Percentiles rank a stretch among this genome's conserved stretches.
These are phyloP conservation scores for Anthonomus grandis DNA, from an alignment of 1,140 invertebrate species.

Conservation along the genomic window DNA sequence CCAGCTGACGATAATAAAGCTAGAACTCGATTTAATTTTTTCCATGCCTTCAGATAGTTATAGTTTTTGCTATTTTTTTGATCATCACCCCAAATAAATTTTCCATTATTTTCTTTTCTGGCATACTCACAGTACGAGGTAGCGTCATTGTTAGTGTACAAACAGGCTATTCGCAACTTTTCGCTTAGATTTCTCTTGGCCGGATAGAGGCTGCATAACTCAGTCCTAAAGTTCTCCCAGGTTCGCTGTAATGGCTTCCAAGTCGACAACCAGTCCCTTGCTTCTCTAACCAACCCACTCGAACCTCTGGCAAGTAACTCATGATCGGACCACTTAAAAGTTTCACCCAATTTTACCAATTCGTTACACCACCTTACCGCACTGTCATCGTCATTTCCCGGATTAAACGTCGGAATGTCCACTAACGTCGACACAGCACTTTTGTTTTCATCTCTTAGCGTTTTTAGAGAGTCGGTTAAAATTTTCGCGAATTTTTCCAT, in stretches of 20 bases:
- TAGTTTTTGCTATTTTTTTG: too few relatives aligned
- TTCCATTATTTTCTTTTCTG: slow-evolving; percentile 9
- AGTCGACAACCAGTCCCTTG: too few relatives aligned
- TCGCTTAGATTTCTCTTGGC: slow-evolving; percentile 5
- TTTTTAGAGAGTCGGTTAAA: not conserved
- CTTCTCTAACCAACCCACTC: too few relatives aligned
- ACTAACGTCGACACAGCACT: not conserved
- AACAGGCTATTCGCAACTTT: slow-evolving; percentile 1
- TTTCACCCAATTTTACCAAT: not conserved
- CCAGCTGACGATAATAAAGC: too few relatives aligned
- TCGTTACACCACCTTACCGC: not conserved
- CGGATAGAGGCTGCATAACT: not conserved
- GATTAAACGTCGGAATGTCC: too few relatives aligned
- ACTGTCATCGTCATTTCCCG: not conserved
- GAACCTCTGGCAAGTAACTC: too few relatives aligned
- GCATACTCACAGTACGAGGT: slow-evolving; percentile 13
- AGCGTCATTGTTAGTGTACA: not conserved
- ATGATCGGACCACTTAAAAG: too few relatives aligned
- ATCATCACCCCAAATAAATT: slow-evolving; percentile 34
- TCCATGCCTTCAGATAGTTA: too few relatives aligned
- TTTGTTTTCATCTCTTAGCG: not conserved
- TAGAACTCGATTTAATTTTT: too few relatives aligned
- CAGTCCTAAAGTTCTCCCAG: not conserved
- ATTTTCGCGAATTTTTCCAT: not conserved
- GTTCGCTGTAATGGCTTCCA: not conserved